Conservation (phyloP, 1,140 invertebrate species). For the Anoplolepis gracilipes region DNA sequence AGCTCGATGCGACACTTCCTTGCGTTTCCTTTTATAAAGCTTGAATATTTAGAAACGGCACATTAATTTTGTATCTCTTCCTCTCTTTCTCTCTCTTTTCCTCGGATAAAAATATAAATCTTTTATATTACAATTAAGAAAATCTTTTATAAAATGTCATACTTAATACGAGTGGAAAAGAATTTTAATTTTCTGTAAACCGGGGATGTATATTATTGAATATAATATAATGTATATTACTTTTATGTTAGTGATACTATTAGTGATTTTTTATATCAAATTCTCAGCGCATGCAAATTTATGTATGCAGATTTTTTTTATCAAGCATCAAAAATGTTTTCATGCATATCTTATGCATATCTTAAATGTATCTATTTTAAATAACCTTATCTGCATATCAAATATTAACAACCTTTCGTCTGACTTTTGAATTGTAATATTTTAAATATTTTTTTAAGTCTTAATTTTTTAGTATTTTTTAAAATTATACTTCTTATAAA, state of each 20-base stretch:
- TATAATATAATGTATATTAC: neutral
- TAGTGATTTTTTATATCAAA: neutral
- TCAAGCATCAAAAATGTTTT: neutral
- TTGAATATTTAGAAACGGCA: slow-evolving; percentile 19
- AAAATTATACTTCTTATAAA: neutral
- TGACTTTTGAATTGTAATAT: neutral
- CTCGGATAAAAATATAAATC: too few species aligned
- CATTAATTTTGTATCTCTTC: slow-evolving; percentile 5
- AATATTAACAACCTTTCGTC: neutral
- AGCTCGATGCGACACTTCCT: neutral
- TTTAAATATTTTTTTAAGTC: neutral
- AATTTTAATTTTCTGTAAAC: slow-evolving; percentile 10
- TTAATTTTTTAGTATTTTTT: neutral
- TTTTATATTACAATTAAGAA: too few species aligned
- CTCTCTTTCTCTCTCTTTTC: too few species aligned
- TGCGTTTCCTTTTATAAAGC: neutral
- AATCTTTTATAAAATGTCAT: neutral
- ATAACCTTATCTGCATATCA: neutral
- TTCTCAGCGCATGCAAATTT: neutral
- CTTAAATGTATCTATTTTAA: neutral
- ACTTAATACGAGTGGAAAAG: neutral
- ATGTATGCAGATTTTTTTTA: neutral
- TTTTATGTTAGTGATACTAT: neutral
- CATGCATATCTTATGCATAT: too few species aligned
- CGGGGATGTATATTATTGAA: neutral